Conservation (phyloP, 2,113 vertebrate species). For the Laticauda colubrina region DNA sequence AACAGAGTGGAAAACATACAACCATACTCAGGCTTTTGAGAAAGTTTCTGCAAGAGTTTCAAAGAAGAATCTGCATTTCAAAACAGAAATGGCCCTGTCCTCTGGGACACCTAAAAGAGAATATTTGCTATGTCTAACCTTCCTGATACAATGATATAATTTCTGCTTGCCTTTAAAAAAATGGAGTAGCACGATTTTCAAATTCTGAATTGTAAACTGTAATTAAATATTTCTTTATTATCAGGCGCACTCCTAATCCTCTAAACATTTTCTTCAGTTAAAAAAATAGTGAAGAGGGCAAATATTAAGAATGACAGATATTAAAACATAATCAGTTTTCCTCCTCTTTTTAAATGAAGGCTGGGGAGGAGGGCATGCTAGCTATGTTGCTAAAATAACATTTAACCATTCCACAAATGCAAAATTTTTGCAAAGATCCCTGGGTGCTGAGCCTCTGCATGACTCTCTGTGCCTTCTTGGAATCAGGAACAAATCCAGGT, state of each 20-base stretch:
- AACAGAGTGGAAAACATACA: background rate
- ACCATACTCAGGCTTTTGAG: background rate
- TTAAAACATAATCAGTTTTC: background rate
- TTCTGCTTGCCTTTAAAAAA: background rate
- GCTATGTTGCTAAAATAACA: background rate
- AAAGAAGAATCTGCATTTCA: background rate
- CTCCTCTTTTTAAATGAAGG: background rate
- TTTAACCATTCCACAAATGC: background rate
- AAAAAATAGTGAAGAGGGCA: background rate
- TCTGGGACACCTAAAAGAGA: background rate
- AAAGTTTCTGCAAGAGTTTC: background rate
- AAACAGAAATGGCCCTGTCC: background rate
- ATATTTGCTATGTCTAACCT: background rate
- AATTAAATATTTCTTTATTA: background rate
- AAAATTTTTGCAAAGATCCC: background rate
- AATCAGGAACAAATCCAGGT: background rate
- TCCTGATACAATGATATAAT: background rate
- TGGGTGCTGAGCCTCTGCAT: background rate
- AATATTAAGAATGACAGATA: background rate
- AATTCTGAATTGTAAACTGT: background rate
- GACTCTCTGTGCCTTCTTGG: background rate
- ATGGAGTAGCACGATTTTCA: background rate
- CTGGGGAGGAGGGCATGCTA: background rate
- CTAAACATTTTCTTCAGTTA: no score
- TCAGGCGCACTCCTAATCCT: background rate